phyloP scores from a whole-genome alignment of 2,888 invertebrate species.

The Ashinkailepas kermadecensis region DNA sequence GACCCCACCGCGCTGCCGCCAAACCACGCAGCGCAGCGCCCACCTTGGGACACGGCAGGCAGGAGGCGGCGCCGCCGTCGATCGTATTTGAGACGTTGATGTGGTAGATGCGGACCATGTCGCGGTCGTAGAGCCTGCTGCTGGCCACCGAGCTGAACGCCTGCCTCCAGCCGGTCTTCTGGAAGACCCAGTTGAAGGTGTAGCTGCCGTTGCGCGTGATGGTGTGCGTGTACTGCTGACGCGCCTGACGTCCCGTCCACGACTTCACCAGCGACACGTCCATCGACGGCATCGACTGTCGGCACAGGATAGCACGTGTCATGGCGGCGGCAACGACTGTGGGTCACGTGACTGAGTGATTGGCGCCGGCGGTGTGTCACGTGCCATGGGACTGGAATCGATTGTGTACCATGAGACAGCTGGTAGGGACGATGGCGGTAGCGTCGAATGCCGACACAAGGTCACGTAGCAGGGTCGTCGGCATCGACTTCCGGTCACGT shows the following conservation, averaged over 20 bases:
- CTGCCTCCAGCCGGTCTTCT: constrained; percentile 37
- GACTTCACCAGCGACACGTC: constrained; percentile 43
- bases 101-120: constrained; percentile 47
- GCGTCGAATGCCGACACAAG: not conserved
- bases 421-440: not conserved
- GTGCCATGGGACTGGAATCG: no score
- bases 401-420: constrained; percentile 13
- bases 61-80: constrained; percentile 49
- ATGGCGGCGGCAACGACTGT: no score
- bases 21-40: constrained; percentile 22
- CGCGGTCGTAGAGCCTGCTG: constrained; percentile 34
- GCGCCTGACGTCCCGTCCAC: constrained; percentile 42
- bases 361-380: no score
- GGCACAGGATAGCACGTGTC: not conserved
- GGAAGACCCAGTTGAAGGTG: constrained; percentile 48
- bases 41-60: constrained; percentile 46
- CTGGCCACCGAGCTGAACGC: not conserved
- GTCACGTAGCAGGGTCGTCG: not conserved
- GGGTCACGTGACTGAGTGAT: no score
- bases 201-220: constrained; percentile 43
- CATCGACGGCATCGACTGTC: constrained; percentile 41
- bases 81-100: constrained; percentile 51
- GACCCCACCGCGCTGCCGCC: no score
- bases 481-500: not conserved
- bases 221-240: constrained; percentile 40